Evolutionary conservation across 1,140 invertebrate genomes (phyloP), one percentile per base, ranked within the genome.

Genomic region (Agrilus planipennis): DNA sequence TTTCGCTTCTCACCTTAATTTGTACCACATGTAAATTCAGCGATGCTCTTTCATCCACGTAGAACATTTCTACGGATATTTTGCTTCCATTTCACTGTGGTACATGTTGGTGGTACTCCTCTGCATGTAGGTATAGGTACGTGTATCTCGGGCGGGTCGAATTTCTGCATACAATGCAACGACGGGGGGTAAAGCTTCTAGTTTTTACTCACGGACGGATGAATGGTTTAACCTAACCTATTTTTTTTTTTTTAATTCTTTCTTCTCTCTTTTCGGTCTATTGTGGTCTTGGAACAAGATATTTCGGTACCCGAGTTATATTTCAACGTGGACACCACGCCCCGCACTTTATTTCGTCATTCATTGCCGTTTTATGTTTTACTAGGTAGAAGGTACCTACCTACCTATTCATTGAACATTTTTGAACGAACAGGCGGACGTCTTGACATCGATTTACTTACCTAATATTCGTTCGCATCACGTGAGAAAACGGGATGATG

Each of bases 251-350:
- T n/a, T 52, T 45, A n/a, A n/a, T n/a, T n/a, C n/a, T n/a, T n/a
- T n/a, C n/a, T n/a, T n/a, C n/a, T n/a, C n/a, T n/a, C n/a, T n/a
- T n/a, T n/a, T n/a, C 27, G 31, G 38, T 25, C 50, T 48, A 55
- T 53, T 55, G 51, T 54, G 50, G 47, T 44, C 41, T 23, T 44
- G 41, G 52, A 57, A 57, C 51, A 57, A 57, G 54, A 57, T 57
- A 57, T 54, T 57, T 48, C 49, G 51, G 51, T 44, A 34, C 50
- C 45, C 42, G 54, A 42, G 48, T 56, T 54, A 56, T 52, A 56
- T 56, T 56, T 56, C 54, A 54, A 51, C 54, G 43, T 45, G 45
- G 36, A 36, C 42, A 47, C 52, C 54, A 54, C 50, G 52, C 52
- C 54, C 47, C 34, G 28, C 39, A 54, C 53, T 56, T 51, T 51